These are phyloP conservation scores for Saturnia pavonia DNA, from an alignment of 2,888 invertebrate species.

Conservation along the genomic window DNA sequence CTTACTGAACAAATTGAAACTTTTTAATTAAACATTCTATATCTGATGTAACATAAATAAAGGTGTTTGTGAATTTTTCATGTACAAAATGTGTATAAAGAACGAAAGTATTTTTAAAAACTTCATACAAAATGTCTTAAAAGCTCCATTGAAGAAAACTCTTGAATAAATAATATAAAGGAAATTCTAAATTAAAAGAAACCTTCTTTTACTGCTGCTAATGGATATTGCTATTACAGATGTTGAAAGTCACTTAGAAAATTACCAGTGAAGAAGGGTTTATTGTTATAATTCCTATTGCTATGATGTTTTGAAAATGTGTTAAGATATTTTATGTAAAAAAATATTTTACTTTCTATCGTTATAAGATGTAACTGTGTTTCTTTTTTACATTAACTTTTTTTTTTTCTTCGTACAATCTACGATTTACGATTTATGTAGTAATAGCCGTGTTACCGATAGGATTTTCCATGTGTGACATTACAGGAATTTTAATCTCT, in stretches of 20 bases:
- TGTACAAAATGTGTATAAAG: neutral
- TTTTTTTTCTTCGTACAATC: too few species aligned
- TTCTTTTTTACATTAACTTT: too few species aligned
- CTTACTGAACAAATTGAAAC: neutral
- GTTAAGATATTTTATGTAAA: neutral
- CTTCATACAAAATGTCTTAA: neutral
- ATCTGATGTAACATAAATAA: neutral
- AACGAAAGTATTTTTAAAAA: neutral
- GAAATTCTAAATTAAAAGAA: slow-evolving; percentile 21
- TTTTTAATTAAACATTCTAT: neutral
- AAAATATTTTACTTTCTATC: too few species aligned
- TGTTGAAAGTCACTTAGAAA: slow-evolving; percentile 29
- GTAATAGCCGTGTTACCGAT: too few species aligned
- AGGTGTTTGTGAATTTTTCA: neutral
- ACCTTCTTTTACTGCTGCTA: slow-evolving; percentile 29
- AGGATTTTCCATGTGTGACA: too few species aligned
- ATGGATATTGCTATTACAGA: slow-evolving; percentile 32
- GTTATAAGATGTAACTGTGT: too few species aligned
- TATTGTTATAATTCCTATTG: slow-evolving; percentile 18
- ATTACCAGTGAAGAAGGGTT: slow-evolving; percentile 29
- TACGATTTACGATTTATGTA: too few species aligned
- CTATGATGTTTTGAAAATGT: neutral
- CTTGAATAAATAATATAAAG: slow-evolving; percentile 10
- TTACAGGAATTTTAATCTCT: too few species aligned
- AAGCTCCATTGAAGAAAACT: slow-evolving; percentile 6